Base-by-base conservation (phyloP, 2,113 vertebrate genomes). In the Tyto alba region DNA sequence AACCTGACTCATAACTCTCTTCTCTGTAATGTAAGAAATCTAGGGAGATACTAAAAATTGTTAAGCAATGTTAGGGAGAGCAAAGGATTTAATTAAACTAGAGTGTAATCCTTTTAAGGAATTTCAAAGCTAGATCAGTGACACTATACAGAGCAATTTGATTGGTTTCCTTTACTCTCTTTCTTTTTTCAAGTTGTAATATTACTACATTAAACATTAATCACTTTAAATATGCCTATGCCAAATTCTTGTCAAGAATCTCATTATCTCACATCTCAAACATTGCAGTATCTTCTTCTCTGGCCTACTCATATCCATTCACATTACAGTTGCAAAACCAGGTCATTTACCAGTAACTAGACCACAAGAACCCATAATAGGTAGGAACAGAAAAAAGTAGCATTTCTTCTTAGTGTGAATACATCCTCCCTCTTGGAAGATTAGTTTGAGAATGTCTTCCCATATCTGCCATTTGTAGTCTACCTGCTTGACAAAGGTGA, bases 1-100 rank as follows among this genome's bases (percentile, higher is more conserved):
- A 67, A 96, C 95, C 80, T 96, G 81, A 95, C 62, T 96, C 84
- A 80, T 92, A 95, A 78, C 62, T 90, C 74, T 73, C 64, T 73
- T 67, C 32, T 72, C 63, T 64, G 74, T 67, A 91, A 80, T 2
- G 26, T 73, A 88, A 86, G 78, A 96, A 96, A 97, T 93, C 85
- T 74, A 80, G 78, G 29, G 64, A 94, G 91, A 93, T 96, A 83
- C 85, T 66, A 73, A 93, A 95, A 97, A 84, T 83, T 36, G 12
- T 88, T 95, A 72, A 81, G 82, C 71, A 59, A 67, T 48, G 74
- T 50, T 91, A 89, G 32, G 67, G n/a, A 95, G 64, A 94, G 90
- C 62, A 89, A 93, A 95, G n/a, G 71, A 89, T 92, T 95, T 95
- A 88, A 92, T 92, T 85, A 82, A 95, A 79, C 38, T 50, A 56